Evolutionary conservation across 2,797 vertebrate genomes (phyloP), one percentile per base, ranked within the genome.

Genomic region (Podargus strigoides): DNA sequence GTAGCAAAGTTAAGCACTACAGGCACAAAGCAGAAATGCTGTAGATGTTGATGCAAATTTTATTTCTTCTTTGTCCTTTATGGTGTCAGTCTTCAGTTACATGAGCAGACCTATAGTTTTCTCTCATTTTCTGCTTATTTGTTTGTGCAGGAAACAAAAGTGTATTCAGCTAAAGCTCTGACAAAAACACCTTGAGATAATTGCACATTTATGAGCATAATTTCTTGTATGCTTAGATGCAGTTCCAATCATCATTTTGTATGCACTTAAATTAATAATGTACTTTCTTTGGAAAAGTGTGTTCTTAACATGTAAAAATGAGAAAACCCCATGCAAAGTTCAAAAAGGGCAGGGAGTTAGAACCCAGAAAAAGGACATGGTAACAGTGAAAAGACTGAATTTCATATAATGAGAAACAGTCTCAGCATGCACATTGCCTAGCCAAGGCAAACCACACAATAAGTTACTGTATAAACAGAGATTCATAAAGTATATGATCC

Each of bases 391-490:
- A 84, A 87, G 77, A 79, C 14, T 69, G 62, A 74, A 59, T 93
- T 88, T 66, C 80, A 10, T 60, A 27, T 82, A 92, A 63, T 60
- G 62, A 3, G 3, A 30, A 78, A 80, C 70, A 86, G 80, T 49
- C 82, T 81, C 88, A 64, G 82, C 1, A 1, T 47, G 59, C 63
- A 37, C 1, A 0, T 47, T 88, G 69, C 30, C 42, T 73, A 64
- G 92, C 85, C 79, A 93, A 91, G 64, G 73, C 59, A 96, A 96
- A 95, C 72, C 53, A 28, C 85, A 55, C 66, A 83, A 7, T 88
- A 90, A 88, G 34, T 86, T 90, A 36, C 64, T 84, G 55, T 75
- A 17, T 55, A 95, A 96, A 95, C 64, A 83, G 76, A 78, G 80
- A 93, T 62, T 77, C 79, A 78, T 47, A 20, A 62, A 88, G 14